Base-by-base conservation (phyloP, 1,140 invertebrate genomes). In the Pogonus chalceus region DNA sequence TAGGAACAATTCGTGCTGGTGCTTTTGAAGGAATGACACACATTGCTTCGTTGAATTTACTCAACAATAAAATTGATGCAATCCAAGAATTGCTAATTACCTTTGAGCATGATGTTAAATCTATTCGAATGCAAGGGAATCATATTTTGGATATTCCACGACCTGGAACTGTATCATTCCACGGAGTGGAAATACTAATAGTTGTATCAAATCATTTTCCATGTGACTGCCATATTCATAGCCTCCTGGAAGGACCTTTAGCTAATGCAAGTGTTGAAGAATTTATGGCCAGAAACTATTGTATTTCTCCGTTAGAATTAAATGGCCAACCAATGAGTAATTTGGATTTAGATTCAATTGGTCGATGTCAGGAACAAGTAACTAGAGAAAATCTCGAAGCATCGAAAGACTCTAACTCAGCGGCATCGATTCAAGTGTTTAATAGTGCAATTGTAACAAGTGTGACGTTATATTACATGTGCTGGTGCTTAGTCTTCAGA, bases 61-160 rank as follows among this genome's bases (percentile, higher is more conserved):
- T 87, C 2, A 89, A 89, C 64, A 90, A 90, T 65, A 90, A 90
- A 65, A 87, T 91, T 49, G 88, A 91, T 58, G 76, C 79, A 0
- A 81, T 90, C 16, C 82, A 88, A 61, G 81, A 83, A 58, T 68
- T 90, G 0, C 77, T 82, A 52, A 70, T 90, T 20, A 77, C 76
- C 1, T 72, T 75, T 14, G 81, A 84, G 23, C 85, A 83, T 55
- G 79, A 77, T 31, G 81, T 91, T 1, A 77, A 79, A 37, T 70
- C 77, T 12, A 68, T 91, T 0, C 79, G 82, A 58, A 76, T 90
- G 31, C 82, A 85, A 52, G 87, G 87, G 1, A 91, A 91, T 63
- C 88, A 91, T 62, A 80, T 91, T 54, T 66, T 91, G 20, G 84
- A 87, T 58, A 80, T 82, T 0, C 84, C 84, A 0, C 74, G 78